Conservation (phyloP, 2,888 invertebrate genomes). For the Aporophyla nigra region DNA sequence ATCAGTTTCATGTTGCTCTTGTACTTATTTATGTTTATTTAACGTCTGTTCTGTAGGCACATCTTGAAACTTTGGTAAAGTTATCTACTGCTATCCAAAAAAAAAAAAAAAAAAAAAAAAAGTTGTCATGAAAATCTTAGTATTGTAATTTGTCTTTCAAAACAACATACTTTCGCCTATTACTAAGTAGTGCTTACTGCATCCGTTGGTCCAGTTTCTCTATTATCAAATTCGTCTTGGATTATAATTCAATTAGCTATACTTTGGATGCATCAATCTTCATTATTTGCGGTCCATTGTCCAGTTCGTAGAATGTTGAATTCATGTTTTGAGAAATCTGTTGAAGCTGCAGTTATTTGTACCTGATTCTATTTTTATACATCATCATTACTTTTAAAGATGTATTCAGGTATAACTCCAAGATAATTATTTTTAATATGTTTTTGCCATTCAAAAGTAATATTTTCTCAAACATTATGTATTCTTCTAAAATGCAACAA, state of each 20-base stretch:
- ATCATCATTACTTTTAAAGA: not conserved
- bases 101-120: too few relatives aligned
- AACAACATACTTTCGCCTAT: slow-evolving; percentile 13
- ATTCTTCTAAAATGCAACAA: not conserved
- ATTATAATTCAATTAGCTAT: slow-evolving; percentile 50
- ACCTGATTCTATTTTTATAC: not conserved
- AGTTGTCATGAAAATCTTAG: not conserved
- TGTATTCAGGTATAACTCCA: not conserved
- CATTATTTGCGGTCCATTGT: slow-evolving; percentile 39
- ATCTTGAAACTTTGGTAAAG: not conserved
- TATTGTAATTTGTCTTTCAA: not conserved
- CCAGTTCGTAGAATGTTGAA: slow-evolving; percentile 20
- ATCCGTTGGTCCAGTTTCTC: slow-evolving; percentile 34
- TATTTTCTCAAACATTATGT: not conserved
- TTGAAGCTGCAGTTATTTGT: not conserved
- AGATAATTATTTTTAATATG: not conserved
- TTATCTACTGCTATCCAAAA: too few relatives aligned
- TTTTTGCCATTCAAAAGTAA: not conserved
- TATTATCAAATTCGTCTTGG: slow-evolving; percentile 55
- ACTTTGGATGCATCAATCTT: slow-evolving; percentile 56
- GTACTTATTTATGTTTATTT: slow-evolving; percentile 4
- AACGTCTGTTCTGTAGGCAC: not conserved
- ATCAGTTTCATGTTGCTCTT: slow-evolving; percentile 39
- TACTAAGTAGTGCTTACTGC: slow-evolving; percentile 16
- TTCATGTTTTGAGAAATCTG: not conserved